Conservation (phyloP, 2,113 vertebrate genomes). For the Epinephelus fuscoguttatus region DNA sequence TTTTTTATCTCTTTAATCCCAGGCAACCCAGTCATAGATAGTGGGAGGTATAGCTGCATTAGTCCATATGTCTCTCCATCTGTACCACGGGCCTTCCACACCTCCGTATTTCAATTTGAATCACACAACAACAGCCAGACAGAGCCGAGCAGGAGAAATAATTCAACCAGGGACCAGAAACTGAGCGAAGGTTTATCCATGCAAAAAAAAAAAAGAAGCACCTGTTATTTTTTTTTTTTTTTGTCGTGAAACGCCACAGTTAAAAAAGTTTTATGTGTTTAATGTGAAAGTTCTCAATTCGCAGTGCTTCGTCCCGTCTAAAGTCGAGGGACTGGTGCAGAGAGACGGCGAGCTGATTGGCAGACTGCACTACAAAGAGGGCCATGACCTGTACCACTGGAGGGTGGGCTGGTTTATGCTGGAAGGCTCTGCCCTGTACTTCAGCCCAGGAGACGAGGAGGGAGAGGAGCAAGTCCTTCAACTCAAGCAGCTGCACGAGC, state of each 20-base stretch:
- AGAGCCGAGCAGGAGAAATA: not conserved
- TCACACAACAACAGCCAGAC: slow-evolving; percentile 38
- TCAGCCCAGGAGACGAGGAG: slow-evolving; percentile 85
- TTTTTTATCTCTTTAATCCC: slow-evolving; percentile 61
- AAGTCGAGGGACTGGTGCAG: slow-evolving; percentile 87
- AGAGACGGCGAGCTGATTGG: slow-evolving; percentile 91
- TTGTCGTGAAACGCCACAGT: not conserved
- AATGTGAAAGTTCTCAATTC: not conserved
- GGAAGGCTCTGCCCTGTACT: slow-evolving; percentile 89
- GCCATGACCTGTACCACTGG: slow-evolving; percentile 94
- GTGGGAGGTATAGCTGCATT: slow-evolving; percentile 43
- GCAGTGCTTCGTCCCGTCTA: slow-evolving; percentile 91
- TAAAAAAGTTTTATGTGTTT: slow-evolving; percentile 7
- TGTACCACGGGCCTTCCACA: slow-evolving; percentile 28
- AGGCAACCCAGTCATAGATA: slow-evolving; percentile 43
- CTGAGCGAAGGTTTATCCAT: slow-evolving; percentile 16
- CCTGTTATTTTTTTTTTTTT: not conserved
- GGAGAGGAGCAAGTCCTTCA: slow-evolving; percentile 87
- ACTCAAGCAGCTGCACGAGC: slow-evolving; percentile 93
- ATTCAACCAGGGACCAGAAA: slow-evolving; percentile 10
- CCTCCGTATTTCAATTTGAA: slow-evolving; percentile 51
- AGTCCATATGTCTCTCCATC: slow-evolving; percentile 65
- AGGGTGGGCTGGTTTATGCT: slow-evolving; percentile 93
- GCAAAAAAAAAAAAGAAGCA: not conserved
- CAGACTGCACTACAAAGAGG: slow-evolving; percentile 93